phyloP scores from a whole-genome alignment of 2,888 invertebrate genomes.

The Drosophila helvetica region DNA sequence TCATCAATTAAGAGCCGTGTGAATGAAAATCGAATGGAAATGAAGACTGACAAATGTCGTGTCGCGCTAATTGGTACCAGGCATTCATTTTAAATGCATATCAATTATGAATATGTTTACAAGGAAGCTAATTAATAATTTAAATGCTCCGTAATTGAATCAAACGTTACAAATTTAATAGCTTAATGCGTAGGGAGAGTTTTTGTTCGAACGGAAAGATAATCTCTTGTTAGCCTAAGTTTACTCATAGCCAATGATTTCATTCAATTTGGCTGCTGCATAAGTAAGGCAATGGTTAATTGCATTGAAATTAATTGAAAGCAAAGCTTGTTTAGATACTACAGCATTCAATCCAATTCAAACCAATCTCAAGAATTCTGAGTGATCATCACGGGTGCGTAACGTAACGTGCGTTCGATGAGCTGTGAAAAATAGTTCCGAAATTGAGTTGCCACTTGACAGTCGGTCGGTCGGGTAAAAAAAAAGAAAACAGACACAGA shows the following conservation, averaged over 20 bases:
- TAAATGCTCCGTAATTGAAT: background rate
- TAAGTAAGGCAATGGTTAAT: too few species aligned
- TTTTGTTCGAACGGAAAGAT: too few species aligned
- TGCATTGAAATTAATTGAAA: too few species aligned
- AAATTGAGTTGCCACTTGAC: slow-evolving; percentile 54
- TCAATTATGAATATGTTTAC: too few species aligned
- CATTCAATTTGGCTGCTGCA: too few species aligned
- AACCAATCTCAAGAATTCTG: too few species aligned
- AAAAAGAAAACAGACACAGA: background rate
- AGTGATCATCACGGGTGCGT: background rate
- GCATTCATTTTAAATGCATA: background rate
- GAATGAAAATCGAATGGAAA: background rate
- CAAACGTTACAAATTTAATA: too few species aligned
- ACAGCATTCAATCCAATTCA: too few species aligned
- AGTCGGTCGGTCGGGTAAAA: background rate
- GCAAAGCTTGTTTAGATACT: too few species aligned
- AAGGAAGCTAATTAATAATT: background rate
- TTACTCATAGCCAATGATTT: too few species aligned
- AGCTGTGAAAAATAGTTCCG: slow-evolving; percentile 20
- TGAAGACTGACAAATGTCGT: background rate
- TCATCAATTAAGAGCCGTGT: slow-evolving; percentile 1
- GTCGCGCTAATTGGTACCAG: background rate
- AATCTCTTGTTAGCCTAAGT: too few species aligned
- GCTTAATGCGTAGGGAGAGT: too few species aligned
- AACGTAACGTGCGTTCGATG: background rate